Base-by-base conservation (phyloP, 2,797 vertebrate genomes). In the Halcyon smyrnensis region DNA sequence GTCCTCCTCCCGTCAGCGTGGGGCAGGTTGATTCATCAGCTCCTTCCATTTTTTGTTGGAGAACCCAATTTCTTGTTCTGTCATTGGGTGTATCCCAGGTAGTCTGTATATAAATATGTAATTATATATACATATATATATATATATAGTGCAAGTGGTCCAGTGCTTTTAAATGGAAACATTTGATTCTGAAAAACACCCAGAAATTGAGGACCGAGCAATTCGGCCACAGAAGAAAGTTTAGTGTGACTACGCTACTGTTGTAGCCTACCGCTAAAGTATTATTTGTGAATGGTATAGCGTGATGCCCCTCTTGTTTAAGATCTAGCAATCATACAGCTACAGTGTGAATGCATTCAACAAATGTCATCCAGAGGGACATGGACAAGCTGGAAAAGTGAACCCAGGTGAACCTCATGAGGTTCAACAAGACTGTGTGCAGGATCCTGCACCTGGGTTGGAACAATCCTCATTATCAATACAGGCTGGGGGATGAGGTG, bases 11-110 rank as follows among this genome's bases (percentile, higher is more conserved):
- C 8, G 68, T 95, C 23, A 97, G 39, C 2, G 97, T 93, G 30
- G 74, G 90, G 4, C 90, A 63, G 63, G 80, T 87, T 54, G 98
- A 93, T 64, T 97, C 96, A 59, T 97, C 96, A 3, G 65, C 73
- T 75, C 97, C 97, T 88, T 97, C 97, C 28, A 97, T 96, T 98
- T 99, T 98, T 95, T 99, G 99, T 92, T 98, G 98, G 79, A 98
- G 97, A 95, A 98, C 97, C 98, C 98, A 99, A 89, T 98, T 99
- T 95, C 98, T 98, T 86, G 98, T 99, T 93, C 98, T 98, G 59
- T 99, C 98, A 17, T 92, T 97, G 70, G 97, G 91, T 37, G 95
- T 93, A 82, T 95, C 96, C 97, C 96, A 97, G 28, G 92, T 62
- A 70, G 78, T 95, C 97, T 97, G 86, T 32, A 96, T 15, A 92